A percentile compares a stretch with the other conserved stretches of the same genome.
Conservation (phyloP, 2,797 vertebrate species). For the Manis pentadactyla region DNA sequence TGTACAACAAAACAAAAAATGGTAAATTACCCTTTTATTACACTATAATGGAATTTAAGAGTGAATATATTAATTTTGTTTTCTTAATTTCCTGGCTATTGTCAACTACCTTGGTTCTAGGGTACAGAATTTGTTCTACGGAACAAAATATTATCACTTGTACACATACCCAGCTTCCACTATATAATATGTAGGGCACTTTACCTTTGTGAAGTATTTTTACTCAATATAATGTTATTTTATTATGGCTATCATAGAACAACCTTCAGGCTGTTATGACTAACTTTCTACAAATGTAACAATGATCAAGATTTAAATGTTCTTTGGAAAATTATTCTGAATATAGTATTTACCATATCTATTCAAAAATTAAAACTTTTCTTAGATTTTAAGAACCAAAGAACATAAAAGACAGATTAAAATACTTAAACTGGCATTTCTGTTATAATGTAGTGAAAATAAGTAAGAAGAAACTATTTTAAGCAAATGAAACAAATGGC, state of each 20-base stretch:
- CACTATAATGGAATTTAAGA: background rate
- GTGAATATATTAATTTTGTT: background rate
- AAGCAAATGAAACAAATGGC: slow-evolving; percentile 8
- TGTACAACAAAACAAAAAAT: background rate
- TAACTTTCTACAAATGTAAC: slow-evolving; percentile 17
- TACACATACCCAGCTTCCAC: background rate
- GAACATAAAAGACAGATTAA: background rate
- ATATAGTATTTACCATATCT: background rate
- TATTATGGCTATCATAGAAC: background rate
- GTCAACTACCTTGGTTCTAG: background rate
- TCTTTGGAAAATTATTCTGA: slow-evolving; percentile 25
- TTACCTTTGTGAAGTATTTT: background rate
- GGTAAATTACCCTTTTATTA: background rate
- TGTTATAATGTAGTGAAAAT: slow-evolving; percentile 10
- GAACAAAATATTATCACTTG: background rate
- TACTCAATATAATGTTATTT: background rate
- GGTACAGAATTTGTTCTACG: background rate
- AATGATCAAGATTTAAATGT: background rate
- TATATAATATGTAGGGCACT: background rate
- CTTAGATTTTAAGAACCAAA: background rate
- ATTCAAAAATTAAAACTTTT: background rate
- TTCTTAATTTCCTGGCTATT: background rate
- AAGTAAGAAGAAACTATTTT: background rate
- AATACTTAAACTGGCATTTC: slow-evolving; percentile 1
- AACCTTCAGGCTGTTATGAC: background rate